Evolutionary conservation across 2,888 invertebrate species (phyloP).

Genomic region (Brachynemurus nebulosus): DNA sequence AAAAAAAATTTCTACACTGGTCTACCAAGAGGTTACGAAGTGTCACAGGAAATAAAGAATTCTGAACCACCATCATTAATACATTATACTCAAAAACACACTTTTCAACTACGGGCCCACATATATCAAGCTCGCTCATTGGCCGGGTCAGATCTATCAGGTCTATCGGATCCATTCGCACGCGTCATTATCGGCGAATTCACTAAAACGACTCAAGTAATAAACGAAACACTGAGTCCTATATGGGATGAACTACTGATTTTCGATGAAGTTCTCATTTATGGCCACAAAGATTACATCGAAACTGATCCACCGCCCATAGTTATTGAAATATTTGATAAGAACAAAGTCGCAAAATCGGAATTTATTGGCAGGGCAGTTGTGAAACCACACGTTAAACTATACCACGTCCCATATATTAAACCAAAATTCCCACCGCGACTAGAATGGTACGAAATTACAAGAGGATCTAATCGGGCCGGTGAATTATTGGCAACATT

Average conservation of each 20-base stretch:
- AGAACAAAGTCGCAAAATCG: conserved; percentile 83
- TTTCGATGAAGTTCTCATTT: conserved; percentile 67
- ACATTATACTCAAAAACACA: conserved; percentile 64
- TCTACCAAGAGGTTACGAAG: conserved; percentile 68
- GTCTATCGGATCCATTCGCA: conserved; percentile 82
- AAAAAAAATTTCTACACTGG: conserved; percentile 69
- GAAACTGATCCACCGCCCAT: conserved; percentile 69
- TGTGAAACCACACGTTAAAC: conserved; percentile 67
- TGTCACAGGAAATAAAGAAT: conserved; percentile 54
- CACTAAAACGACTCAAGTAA: conserved; percentile 71
- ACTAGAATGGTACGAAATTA: conserved; percentile 71
- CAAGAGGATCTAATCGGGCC: conserved; percentile 62
- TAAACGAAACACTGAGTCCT: conserved; percentile 82
- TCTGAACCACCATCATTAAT: conserved; percentile 64
- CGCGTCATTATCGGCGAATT: conserved; percentile 68
- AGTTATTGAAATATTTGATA: conserved; percentile 80
- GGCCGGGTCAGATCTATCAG: conserved; percentile 83
- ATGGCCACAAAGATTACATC: conserved; percentile 67
- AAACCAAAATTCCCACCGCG: conserved; percentile 58
- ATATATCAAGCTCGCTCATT: conserved; percentile 82
- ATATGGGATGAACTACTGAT: conserved; percentile 85
- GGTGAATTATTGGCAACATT: conserved; percentile 80
- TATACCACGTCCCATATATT: conserved; percentile 53
- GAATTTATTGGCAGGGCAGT: conserved; percentile 82
- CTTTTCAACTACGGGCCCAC: conserved; percentile 76